A percentile compares a stretch with the other conserved stretches of the same genome.
Evolutionary conservation across 2,888 invertebrate species (phyloP).

Genomic region (Andrena marginata): DNA sequence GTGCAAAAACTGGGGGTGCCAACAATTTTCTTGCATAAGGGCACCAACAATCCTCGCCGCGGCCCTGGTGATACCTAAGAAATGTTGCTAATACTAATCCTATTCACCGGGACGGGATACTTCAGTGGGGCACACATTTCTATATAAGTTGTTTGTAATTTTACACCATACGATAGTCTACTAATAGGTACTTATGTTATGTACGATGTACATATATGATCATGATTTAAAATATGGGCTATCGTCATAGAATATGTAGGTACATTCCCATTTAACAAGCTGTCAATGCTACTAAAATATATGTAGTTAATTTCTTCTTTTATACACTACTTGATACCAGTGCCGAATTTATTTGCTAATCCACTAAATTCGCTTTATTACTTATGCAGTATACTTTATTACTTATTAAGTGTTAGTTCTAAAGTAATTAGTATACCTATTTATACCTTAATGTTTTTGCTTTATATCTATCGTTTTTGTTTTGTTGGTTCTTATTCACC

Average conservation of each 20-base stretch:
- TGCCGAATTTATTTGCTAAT: neutral
- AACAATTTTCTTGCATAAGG: too few species aligned
- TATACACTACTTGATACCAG: too few species aligned
- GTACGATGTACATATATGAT: neutral
- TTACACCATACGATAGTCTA: conserved; percentile 4
- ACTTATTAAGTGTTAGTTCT: too few species aligned
- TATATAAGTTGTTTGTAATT: conserved; percentile 41
- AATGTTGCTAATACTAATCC: conserved; percentile 74
- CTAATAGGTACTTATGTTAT: neutral
- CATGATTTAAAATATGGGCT: neutral
- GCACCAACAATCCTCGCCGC: too few species aligned
- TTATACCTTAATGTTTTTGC: too few species aligned
- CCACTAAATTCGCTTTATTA: neutral
- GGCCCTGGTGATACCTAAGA: conserved; percentile 47
- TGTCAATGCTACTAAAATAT: too few species aligned
- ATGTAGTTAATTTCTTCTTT: too few species aligned
- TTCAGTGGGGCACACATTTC: conserved; percentile 17
- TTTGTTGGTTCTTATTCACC: conserved; percentile 8
- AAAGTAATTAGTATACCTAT: too few species aligned
- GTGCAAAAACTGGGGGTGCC: too few species aligned
- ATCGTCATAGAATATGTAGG: too few species aligned
- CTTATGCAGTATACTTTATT: too few species aligned
- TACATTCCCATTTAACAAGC: too few species aligned
- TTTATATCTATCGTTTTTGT: neutral
- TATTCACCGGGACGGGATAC: conserved; percentile 53